Evolutionary conservation across 2,888 invertebrate genomes (phyloP).

Genomic region (Resseliella maxima): DNA sequence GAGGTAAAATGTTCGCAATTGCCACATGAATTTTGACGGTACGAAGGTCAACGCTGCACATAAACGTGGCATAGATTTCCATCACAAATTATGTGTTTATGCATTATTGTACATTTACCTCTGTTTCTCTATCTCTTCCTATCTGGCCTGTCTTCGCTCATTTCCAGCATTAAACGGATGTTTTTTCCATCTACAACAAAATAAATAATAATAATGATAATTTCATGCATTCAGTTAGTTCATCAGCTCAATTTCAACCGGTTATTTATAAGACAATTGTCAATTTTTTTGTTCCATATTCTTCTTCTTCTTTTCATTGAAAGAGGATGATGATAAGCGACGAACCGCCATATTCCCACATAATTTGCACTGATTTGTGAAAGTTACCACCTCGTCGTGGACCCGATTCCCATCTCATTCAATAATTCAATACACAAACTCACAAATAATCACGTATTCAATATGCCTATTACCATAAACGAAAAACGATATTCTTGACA

Average conservation of each 20-base stretch:
- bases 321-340: conserved; percentile 11
- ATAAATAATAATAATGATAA: conserved; percentile 19
- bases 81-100: conserved; percentile 12
- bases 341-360: conserved; percentile 53
- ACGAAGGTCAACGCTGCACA: conserved; percentile 15
- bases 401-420: neutral
- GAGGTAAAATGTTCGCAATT: neutral
- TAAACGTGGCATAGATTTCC: conserved; percentile 47
- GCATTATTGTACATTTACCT: too few relatives aligned
- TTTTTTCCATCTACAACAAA: neutral
- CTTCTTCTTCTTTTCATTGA: neutral
- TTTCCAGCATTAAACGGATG: neutral
- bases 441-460: neutral
- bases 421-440: conserved; percentile 3
- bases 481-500: neutral
- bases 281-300: neutral
- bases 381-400: conserved; percentile 35
- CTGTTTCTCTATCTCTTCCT: too few relatives aligned
- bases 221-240: neutral
- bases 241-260: conserved; percentile 29
- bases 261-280: neutral
- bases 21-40: neutral
- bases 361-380: conserved; percentile 40
- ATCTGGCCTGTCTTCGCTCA: too few relatives aligned
- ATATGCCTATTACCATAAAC: conserved; percentile 30